Evolutionary conservation across 1,140 invertebrate genomes (phyloP), one percentile per base, ranked within the genome.

Genomic region (Aphis gossypii): DNA sequence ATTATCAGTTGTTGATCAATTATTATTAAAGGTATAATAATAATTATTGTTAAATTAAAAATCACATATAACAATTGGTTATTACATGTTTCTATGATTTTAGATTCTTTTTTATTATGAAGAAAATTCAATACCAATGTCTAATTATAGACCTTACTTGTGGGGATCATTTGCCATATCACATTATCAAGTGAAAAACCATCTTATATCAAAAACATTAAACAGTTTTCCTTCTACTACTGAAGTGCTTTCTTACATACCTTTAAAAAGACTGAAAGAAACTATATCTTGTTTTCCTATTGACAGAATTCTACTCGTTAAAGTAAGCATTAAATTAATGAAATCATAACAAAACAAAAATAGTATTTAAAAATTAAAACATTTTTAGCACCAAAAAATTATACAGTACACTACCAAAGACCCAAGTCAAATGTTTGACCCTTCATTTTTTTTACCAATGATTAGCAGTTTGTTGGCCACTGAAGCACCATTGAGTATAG

Each of bases 101-200:
- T 46, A 96, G 95, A 95, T 97, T 94, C 94, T 97, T 56, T 95
- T 96, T 48, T 95, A 96, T 94, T 97, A 97, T 94, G 97, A 97
- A 95, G 95, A 94, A 56, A 95, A 96, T 90, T 96, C 96, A 30
- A 95, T 96, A 68, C 96, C 96, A 94, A 95, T 97, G 25, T 95
- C 96, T 86, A 96, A 97, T 95, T 98, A 96, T 94, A 97, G 97
- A 94, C 98, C 98, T 25, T 98, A 97, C 94, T 95, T 98, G 1
- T 98, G 97, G 97, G 97, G 98, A 14, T 96, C 96, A 94, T 96
- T 97, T 30, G 98, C 97, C 0, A 96, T 97, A 23, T 96, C 96
- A 56, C 96, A 97, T 95, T 98, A 98, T 94, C 92, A 93, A 93
- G 82, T 93, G 6, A 86, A 84, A 56, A 86, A 30, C n/a, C 82